These are phyloP conservation scores for Lagopus muta DNA, from an alignment of 2,113 vertebrate species.

Conservation along the genomic window DNA sequence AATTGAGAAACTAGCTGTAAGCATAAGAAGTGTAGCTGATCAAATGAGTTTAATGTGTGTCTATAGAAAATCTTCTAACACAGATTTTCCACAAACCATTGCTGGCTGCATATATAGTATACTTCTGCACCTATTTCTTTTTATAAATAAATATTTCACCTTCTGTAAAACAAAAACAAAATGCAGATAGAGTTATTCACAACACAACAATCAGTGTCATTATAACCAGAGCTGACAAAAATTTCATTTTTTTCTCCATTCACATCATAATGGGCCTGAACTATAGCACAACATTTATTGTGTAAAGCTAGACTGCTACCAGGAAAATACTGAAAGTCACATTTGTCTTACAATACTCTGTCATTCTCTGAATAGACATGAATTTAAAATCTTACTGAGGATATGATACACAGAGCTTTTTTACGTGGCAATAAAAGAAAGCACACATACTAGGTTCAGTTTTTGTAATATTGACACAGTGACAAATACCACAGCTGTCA, in stretches of 20 bases:
- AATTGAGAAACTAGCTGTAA: background rate
- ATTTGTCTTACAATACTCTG: background rate
- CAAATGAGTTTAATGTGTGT: background rate
- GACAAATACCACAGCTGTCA: background rate
- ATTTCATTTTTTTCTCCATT: background rate
- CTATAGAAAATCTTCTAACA: background rate
- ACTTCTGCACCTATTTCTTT: fast-evolving
- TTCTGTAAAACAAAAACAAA: conserved; percentile 27
- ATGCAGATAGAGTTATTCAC: conserved; percentile 15
- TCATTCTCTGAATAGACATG: background rate
- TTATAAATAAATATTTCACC: background rate
- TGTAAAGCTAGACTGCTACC: background rate
- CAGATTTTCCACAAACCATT: background rate
- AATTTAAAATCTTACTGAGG: background rate
- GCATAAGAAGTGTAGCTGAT: background rate
- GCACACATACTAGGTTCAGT: background rate
- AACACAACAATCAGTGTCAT: conserved; percentile 30
- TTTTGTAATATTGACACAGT: background rate
- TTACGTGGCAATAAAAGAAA: conserved; percentile 5
- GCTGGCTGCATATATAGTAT: background rate
- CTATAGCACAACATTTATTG: background rate
- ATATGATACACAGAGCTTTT: background rate
- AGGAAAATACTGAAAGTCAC: background rate
- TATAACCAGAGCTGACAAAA: conserved; percentile 31
- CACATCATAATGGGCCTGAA: conserved; percentile 19